Conservation (phyloP, 2,797 vertebrate species). For the Kryptolebias ocellatus region DNA sequence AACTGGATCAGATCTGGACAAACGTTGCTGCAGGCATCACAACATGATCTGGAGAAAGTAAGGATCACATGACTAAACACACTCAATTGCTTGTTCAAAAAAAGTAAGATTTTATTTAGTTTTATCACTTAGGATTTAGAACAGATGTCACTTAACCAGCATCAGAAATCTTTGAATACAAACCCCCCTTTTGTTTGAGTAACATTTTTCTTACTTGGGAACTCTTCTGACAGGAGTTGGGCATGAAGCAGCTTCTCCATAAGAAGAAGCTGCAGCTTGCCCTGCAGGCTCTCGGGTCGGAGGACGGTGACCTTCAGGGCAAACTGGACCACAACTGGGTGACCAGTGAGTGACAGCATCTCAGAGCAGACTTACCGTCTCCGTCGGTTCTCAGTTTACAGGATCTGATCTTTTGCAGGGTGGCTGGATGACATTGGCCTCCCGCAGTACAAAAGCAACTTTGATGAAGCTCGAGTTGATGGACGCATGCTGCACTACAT, state of each 20-base stretch:
- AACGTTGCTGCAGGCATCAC: constrained; percentile 91
- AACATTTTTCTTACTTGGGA: not conserved
- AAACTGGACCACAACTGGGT: constrained; percentile 97
- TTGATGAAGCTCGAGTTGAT: constrained; percentile 94
- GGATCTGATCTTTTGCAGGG: constrained; percentile 63
- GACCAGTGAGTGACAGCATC: constrained; percentile 84
- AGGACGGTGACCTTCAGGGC: constrained; percentile 89
- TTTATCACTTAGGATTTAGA: no score
- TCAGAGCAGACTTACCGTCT: rapidly evolving
- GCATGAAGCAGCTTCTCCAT: constrained; percentile 91
- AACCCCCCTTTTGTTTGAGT: no score
- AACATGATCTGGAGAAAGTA: constrained; percentile 95
- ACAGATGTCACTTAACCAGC: no score
- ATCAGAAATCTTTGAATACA: not conserved
- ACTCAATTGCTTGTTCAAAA: no score
- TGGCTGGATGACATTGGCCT: constrained; percentile 99
- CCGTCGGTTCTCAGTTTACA: rapidly evolving
- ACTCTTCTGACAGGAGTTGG: constrained; percentile 85
- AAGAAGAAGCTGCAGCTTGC: constrained; percentile 96
- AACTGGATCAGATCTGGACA: constrained; percentile 93
- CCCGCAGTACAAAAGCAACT: constrained; percentile 97
- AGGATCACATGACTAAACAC: no score
- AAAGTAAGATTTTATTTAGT: no score
- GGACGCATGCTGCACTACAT: constrained; percentile 95
- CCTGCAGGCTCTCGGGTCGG: constrained; percentile 88